These are phyloP conservation scores for Porites australiensis DNA, from an alignment of 64 coral and sea anemone species.

Conservation along the genomic window DNA sequence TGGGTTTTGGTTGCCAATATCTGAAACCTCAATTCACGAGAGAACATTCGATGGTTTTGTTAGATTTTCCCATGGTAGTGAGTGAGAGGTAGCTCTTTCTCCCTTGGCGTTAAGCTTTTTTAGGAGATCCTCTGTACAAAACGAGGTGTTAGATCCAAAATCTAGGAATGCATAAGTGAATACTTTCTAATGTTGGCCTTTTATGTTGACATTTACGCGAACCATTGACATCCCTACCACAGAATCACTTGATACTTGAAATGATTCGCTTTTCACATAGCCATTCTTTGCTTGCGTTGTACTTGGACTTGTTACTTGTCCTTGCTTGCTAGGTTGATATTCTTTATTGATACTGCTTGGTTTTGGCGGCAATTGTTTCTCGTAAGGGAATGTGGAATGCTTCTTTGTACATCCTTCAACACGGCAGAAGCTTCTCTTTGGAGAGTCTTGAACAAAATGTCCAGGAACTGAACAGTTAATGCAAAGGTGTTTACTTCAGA, in stretches of 20 bases:
- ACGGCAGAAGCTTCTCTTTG: slow-evolving; percentile 73
- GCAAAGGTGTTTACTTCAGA: slow-evolving; percentile 57
- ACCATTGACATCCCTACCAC: neutral
- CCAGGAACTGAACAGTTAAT: slow-evolving; percentile 61
- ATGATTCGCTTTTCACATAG: neutral
- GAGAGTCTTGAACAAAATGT: slow-evolving; percentile 52
- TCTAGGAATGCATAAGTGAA: slow-evolving; percentile 25
- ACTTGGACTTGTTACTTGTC: neutral
- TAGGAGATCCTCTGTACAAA: slow-evolving; percentile 5
- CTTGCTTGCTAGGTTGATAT: neutral
- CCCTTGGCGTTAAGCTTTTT: neutral
- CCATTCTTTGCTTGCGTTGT: neutral
- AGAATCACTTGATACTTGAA: neutral
- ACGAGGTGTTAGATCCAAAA: slow-evolving; percentile 31
- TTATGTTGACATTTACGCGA: neutral
- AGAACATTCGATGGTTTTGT: slow-evolving; percentile 8
- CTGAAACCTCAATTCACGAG: neutral
- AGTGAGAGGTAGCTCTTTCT: slow-evolving; percentile 16
- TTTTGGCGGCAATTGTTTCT: neutral
- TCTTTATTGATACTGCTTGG: neutral
- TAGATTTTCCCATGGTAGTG: slow-evolving; percentile 19
- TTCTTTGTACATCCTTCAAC: slow-evolving; percentile 59
- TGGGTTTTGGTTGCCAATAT: slow-evolving; percentile 21
- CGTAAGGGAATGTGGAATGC: slow-evolving; percentile 63
- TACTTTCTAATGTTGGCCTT: neutral